Conservation (phyloP, 2,797 vertebrate genomes). For the Gephyroberyx darwinii region DNA sequence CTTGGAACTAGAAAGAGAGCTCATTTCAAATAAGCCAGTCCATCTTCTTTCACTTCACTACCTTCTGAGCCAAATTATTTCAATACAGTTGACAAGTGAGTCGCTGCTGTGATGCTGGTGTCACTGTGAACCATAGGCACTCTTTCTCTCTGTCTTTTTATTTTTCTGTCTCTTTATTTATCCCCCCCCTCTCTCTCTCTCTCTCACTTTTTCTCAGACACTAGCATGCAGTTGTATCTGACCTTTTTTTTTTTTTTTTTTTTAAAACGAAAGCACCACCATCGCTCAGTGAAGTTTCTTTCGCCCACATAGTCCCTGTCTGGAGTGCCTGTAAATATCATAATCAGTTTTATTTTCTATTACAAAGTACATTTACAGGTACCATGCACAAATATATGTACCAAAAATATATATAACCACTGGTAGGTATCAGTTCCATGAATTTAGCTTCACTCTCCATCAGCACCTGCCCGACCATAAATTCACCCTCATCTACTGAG, state of each 20-base stretch:
- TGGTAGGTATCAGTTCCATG: constrained; percentile 34
- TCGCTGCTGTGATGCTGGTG: constrained; percentile 3
- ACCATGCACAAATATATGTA: background rate
- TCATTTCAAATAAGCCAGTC: constrained; percentile 19
- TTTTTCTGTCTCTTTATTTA: background rate
- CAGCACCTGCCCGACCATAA: constrained; percentile 33
- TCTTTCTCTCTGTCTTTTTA: background rate
- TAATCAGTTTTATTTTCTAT: constrained; percentile 5
- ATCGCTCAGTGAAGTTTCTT: background rate
- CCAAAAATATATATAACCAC: constrained; percentile 40
- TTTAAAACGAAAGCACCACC: constrained; percentile 18
- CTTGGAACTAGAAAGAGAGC: background rate
- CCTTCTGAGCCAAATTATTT: constrained; percentile 11
- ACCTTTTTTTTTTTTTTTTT: constrained; percentile 2
- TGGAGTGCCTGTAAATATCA: no score
- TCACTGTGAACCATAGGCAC: background rate
- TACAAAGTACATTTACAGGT: constrained; percentile 6
- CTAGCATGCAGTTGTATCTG: constrained; percentile 11
- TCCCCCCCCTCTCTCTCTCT: background rate
- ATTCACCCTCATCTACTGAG: constrained; percentile 45
- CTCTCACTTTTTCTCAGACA: background rate
- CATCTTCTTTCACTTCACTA: constrained; percentile 5
- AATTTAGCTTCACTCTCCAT: constrained; percentile 41
- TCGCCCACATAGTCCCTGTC: background rate
- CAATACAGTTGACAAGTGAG: background rate